These are phyloP conservation scores for Drosophila emarginata DNA, from an alignment of 2,888 invertebrate species.

Conservation along the genomic window DNA sequence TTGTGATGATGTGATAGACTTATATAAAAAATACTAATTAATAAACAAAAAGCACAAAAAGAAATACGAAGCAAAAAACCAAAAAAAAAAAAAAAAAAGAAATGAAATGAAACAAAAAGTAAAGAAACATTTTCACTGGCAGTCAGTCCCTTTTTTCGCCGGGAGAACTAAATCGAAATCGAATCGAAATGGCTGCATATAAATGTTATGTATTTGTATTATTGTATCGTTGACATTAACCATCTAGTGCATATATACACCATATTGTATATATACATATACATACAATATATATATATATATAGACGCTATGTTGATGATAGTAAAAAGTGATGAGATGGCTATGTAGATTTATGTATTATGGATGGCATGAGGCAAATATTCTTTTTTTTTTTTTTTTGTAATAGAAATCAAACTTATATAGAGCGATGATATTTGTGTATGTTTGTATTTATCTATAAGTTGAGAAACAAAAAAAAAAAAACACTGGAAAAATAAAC, in stretches of 20 bases:
- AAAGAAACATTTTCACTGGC: background rate
- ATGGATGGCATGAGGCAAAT: conserved; percentile 82
- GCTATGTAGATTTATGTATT: conserved; percentile 59
- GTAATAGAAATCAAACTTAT: conserved; percentile 57
- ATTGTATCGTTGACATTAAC: conserved; percentile 55
- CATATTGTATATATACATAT: background rate
- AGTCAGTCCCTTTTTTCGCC: background rate
- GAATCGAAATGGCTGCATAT: conserved; percentile 19
- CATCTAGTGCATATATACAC: conserved; percentile 32
- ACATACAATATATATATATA: background rate
- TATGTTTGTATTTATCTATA: conserved; percentile 67
- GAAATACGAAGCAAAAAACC: conserved; percentile 29
- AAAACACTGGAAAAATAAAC: conserved; percentile 36
- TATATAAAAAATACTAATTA: conserved; percentile 76
- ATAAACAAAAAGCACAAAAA: conserved; percentile 52
- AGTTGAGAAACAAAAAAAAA: conserved; percentile 50
- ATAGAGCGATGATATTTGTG: conserved; percentile 70
- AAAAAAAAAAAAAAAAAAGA: conserved; percentile 35
- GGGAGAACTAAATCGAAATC: conserved; percentile 16
- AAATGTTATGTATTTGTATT: conserved; percentile 54
- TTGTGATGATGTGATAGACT: conserved; percentile 82
- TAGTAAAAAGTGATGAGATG: conserved; percentile 50
- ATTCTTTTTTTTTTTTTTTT: conserved; percentile 61
- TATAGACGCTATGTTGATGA: conserved; percentile 40
- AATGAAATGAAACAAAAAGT: background rate